Percentiles rank a stretch among this genome's conserved stretches.
phyloP scores from a whole-genome alignment of 2,888 invertebrate species.

The Plemyria rubiginata region DNA sequence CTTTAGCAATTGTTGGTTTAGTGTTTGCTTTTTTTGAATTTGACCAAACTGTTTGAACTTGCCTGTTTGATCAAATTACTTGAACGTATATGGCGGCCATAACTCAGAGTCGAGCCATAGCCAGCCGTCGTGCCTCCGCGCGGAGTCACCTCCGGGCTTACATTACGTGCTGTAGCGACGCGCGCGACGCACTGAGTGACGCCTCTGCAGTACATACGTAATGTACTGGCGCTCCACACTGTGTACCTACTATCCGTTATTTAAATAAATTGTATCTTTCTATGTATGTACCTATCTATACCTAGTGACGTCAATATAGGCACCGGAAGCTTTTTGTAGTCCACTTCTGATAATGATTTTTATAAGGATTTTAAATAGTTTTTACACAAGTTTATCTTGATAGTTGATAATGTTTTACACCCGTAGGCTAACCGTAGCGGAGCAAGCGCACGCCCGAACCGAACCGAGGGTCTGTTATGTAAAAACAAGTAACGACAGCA shows the following conservation, averaged over 20 bases:
- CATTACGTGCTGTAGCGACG: no score
- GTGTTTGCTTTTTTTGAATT: no score
- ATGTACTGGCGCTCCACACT: slow-evolving; percentile 7
- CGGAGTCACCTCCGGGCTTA: background rate
- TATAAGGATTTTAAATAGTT: slow-evolving; percentile 56
- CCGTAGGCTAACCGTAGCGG: slow-evolving; percentile 11
- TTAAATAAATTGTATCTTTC: slow-evolving; percentile 7
- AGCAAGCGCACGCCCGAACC: background rate
- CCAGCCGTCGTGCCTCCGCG: no score
- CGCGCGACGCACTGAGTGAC: no score
- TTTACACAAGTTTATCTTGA: slow-evolving; percentile 61
- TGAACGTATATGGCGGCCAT: no score
- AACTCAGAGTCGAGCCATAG: no score
- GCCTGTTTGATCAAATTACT: no score
- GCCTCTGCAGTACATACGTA: slow-evolving; percentile 20
- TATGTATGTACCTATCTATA: background rate
- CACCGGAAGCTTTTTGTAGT: slow-evolving; percentile 45
- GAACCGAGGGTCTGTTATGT: no score
- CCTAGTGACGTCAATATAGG: slow-evolving; percentile 4
- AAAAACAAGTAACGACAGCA: no score
- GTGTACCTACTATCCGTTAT: slow-evolving; percentile 11
- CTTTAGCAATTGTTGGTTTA: no score
- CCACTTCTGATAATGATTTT: slow-evolving; percentile 50
- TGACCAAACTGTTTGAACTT: no score
- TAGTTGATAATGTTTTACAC: slow-evolving; percentile 49